Evolutionary conservation across 92 coral and sea anemone species (phyloP).

Genomic region (Muricea muricata): DNA sequence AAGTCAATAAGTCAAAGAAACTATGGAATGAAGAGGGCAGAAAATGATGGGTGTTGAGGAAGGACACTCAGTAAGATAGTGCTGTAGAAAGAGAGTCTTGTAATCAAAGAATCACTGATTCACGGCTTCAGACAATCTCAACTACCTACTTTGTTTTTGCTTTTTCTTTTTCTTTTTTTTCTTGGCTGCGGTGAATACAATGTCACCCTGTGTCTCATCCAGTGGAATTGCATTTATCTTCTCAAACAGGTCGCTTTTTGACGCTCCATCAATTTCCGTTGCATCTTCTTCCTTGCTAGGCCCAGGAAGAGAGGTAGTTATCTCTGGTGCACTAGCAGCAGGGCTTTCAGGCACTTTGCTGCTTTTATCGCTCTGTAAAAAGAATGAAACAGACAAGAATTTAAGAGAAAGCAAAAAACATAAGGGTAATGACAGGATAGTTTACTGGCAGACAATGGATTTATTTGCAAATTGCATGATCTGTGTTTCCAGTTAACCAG

Average conservation of each 20-base stretch:
- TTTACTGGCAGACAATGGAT: too few relatives aligned
- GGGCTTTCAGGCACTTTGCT: not conserved
- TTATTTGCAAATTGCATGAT: too few relatives aligned
- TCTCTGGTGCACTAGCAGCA: not conserved
- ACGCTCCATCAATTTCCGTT: not conserved
- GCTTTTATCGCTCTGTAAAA: not conserved
- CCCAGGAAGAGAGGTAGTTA: not conserved
- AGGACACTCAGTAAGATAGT: too few relatives aligned
- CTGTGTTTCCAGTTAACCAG: too few relatives aligned
- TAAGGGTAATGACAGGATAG: too few relatives aligned
- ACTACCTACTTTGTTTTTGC: conserved; percentile 56
- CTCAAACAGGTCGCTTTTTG: conserved; percentile 3
- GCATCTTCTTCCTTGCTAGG: not conserved
- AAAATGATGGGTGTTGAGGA: too few relatives aligned
- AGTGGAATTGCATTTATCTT: conserved; percentile 20
- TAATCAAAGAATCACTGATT: too few relatives aligned
- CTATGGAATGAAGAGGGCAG: too few relatives aligned
- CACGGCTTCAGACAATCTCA: not conserved
- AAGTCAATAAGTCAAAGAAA: too few relatives aligned
- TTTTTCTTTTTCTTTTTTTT: conserved; percentile 66
- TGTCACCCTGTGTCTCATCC: conserved; percentile 65
- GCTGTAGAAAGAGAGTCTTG: too few relatives aligned
- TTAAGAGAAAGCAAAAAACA: too few relatives aligned
- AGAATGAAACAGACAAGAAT: not conserved
- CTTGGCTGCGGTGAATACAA: conserved; percentile 73